Evolutionary conservation across 2,888 invertebrate genomes (phyloP), one percentile per base, ranked within the genome.

Genomic region (Amblyteles armatorius): DNA sequence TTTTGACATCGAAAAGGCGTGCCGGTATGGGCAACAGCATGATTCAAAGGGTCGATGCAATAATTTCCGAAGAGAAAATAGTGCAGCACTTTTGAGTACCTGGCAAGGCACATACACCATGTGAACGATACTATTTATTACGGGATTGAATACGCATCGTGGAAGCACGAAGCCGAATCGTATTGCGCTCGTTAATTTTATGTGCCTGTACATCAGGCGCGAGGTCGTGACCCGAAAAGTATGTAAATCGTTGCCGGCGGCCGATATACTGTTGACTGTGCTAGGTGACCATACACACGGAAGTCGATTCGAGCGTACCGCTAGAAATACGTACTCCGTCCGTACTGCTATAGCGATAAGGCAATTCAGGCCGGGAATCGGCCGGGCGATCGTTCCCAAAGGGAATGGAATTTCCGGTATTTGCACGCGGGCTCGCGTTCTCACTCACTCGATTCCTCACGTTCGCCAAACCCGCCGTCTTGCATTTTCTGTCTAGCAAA

Each of bases 211-310:
- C 16, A 67, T 33, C 67, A 9, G 19, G 79, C 57, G 48, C 72
- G 84, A 77, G 72, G 77, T 80, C 57, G 57, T 72, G 80, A 84
- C 77, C 80, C 77, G 77, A 72, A 84, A 76, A 77, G 50, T 77
- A 76, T 76, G 80, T 60, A 68, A 77, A 77, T 77, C 72, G 36
- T 76, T 76, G 69, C 63, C 55, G 68, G 63, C 33, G 26, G 26
- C 13, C 67, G 57, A 63, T 65, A 33, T 36, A 55, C 22, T 29
- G 44, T 29, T 48, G 11, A 33, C 63, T 22, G 60, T 22, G 76
- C 36, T n/a, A 33, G 48, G 13, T 57, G 36, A 60, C 67, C 33
- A 36, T 73, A 50, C 33, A 69, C 22, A 57, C 60, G 69, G 52
- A 63, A 74, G 73, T 79, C 68, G 74, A 74, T 83, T 63, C 22